These are phyloP conservation scores for Cyanoderma ruficeps DNA, from an alignment of 2,113 vertebrate species.

Conservation along the genomic window DNA sequence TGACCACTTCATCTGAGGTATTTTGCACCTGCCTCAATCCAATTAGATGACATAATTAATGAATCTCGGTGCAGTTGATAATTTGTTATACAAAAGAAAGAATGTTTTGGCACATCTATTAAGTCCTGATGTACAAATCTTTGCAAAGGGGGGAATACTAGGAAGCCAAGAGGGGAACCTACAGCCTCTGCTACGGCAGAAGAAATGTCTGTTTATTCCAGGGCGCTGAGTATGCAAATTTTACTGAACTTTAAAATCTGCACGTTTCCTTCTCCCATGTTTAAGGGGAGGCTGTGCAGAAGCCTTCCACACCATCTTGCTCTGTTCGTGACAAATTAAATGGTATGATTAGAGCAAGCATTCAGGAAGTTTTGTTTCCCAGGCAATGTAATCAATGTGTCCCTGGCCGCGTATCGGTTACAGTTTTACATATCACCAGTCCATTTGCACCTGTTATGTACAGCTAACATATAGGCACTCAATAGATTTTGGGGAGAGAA, in stretches of 20 bases:
- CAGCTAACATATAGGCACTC: constrained; percentile 69
- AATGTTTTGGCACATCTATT: constrained; percentile 85
- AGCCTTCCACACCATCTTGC: constrained; percentile 58
- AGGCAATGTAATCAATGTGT: constrained; percentile 76
- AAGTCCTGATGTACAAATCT: constrained; percentile 80
- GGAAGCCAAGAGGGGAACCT: background rate
- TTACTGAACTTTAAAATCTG: background rate
- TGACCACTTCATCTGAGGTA: constrained; percentile 95
- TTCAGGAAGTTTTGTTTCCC: constrained; percentile 77
- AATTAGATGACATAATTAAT: constrained; percentile 99
- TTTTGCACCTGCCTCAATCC: constrained; percentile 93
- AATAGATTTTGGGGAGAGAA: constrained; percentile 65
- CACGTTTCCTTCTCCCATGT: background rate
- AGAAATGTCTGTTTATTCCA: constrained; percentile 5
- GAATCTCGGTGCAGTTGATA: constrained; percentile 85
- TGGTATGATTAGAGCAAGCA: constrained; percentile 73
- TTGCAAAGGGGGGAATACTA: constrained; percentile 39
- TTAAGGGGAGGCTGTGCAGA: constrained; percentile 4
- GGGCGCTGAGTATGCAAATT: background rate
- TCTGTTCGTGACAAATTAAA: constrained; percentile 77
- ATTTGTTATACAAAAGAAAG: constrained; percentile 87
- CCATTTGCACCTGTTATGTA: constrained; percentile 79
- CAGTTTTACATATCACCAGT: constrained; percentile 75
- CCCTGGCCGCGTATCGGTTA: constrained; percentile 72
- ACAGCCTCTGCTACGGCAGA: background rate